Base-by-base conservation (phyloP, 2,888 invertebrate genomes). In the Lampropteryx suffumata region DNA sequence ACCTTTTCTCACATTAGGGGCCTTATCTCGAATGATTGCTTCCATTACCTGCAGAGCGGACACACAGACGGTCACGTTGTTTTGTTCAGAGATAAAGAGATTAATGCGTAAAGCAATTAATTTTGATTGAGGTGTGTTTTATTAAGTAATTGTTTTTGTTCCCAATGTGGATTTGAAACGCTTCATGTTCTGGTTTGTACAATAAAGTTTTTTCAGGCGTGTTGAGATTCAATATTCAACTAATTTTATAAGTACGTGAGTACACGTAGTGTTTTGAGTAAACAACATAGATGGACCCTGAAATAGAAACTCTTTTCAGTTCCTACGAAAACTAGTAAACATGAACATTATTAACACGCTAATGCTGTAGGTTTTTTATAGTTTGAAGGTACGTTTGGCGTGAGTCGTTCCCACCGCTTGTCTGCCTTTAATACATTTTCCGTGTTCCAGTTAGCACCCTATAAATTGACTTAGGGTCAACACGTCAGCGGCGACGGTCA, bases 41-140 rank as follows among this genome's bases (percentile, higher is more conserved):
- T 87, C 88, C 87, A 89, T 90, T 87, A 87, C 86, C 83, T 72
- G 67, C 79, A 79, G 85, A 84, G 77, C 48, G 53, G 74, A 82
- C 87, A 85, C 37, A 47, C 52, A 48, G 45, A 40, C 53, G 28
- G 73, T 82, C 88, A 86, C 77, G 89, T 85, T 85, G 84, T 85
- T 84, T 82, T 84, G 84, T 85, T 52, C 40, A 53, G 79, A 87
- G 88, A 89, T 88, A 88, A 85, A 87, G 84, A 85, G 80, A 89
- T 89, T 89, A 88, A 86, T 85, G 85, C 88, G 87, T 82, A 84
- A 85, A 90, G 84, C 88, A 86, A 90, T 90, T 88, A 88, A 86
- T 84, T 87, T 86, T 89, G 84, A 89, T 89, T 88, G 89, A 87
- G 86, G 85, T 88, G 82, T 87, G 81, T 89, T 87, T 86, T 85